These are phyloP conservation scores for Ellobius talpinus DNA, from an alignment of 2,113 vertebrate genomes.

Conservation along the genomic window DNA sequence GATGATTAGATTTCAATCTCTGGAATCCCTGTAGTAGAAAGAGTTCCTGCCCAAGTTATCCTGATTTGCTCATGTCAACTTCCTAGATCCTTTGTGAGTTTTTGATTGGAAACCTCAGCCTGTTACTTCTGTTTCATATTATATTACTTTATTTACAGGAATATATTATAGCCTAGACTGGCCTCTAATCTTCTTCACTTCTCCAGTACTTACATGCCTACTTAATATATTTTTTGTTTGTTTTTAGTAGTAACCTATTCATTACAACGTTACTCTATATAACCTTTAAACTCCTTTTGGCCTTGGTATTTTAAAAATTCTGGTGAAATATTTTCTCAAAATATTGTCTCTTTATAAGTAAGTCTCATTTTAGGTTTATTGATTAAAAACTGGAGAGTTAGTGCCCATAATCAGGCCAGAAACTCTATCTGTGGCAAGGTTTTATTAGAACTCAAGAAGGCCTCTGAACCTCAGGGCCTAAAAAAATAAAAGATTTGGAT, in stretches of 20 bases:
- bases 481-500: neutral
- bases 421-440: neutral
- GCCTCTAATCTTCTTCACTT: neutral
- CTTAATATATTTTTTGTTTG: neutral
- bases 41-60: neutral
- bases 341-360: neutral
- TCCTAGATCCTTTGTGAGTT: neutral
- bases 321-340: neutral
- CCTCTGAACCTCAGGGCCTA: neutral
- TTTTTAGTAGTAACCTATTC: neutral
- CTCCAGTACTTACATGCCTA: neutral
- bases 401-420: neutral
- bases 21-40: neutral
- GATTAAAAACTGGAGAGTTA: neutral
- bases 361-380: neutral
- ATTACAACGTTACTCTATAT: neutral
- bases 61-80: neutral
- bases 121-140: neutral
- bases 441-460: conserved; percentile 35
- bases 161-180: neutral
- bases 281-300: neutral
- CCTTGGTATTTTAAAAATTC: neutral
- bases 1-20: neutral
- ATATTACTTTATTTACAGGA: neutral
- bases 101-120: neutral